Percentiles rank a stretch among this genome's conserved stretches.
Evolutionary conservation across 2,113 vertebrate genomes (phyloP).

Genomic region (Trochalopteron elliotii): DNA sequence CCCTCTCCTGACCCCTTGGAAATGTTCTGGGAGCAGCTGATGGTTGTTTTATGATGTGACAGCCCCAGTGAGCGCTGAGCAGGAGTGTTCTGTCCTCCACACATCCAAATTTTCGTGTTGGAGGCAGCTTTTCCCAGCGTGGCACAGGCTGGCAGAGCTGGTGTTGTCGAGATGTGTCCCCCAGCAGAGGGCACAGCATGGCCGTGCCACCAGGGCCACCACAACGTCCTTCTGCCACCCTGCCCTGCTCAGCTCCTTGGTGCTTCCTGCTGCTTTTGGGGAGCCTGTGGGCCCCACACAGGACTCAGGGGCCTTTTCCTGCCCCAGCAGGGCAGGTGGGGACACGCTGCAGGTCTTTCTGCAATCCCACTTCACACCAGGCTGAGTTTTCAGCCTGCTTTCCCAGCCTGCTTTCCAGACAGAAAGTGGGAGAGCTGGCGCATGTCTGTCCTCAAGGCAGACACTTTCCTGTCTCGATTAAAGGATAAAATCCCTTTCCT

Average conservation of each 20-base stretch:
- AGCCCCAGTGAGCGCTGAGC: rapidly evolving
- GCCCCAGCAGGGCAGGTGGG: not conserved
- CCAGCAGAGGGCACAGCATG: constrained; percentile 59
- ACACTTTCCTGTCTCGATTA: not conserved
- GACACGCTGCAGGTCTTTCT: rapidly evolving
- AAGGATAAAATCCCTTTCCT: not conserved
- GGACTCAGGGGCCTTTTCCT: not conserved
- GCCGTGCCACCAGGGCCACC: not conserved
- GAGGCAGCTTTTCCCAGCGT: not conserved
- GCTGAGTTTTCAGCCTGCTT: not conserved
- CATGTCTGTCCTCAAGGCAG: not conserved
- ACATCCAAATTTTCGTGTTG: rapidly evolving
- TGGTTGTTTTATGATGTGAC: rapidly evolving
- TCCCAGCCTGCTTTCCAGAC: not conserved
- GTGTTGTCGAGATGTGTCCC: rapidly evolving
- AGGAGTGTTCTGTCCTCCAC: rapidly evolving
- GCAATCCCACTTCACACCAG: not conserved
- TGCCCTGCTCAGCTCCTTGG: rapidly evolving
- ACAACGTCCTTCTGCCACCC: rapidly evolving
- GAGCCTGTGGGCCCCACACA: not conserved
- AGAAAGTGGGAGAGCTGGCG: not conserved
- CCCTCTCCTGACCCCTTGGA: not conserved
- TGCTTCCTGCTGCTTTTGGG: not conserved
- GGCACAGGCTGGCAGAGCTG: not conserved
- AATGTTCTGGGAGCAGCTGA: not conserved